phyloP scores from a whole-genome alignment of 2,113 vertebrate species.

The Pycnonotus jocosus region DNA sequence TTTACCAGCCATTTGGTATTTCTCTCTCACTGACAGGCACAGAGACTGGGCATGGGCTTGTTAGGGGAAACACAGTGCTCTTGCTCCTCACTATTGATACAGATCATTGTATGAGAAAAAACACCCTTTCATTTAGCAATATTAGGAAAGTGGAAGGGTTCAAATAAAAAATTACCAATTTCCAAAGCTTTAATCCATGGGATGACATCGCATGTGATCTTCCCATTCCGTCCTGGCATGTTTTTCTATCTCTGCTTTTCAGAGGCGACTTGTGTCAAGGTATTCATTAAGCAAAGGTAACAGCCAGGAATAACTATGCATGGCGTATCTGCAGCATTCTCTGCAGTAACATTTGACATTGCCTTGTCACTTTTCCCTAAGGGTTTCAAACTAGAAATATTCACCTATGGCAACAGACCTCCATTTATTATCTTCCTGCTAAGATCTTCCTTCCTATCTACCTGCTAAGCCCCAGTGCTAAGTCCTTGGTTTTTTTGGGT shows the following conservation, averaged over 20 bases:
- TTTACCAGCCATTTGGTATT: constrained; percentile 35
- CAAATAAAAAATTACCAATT: not conserved
- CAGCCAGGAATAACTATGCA: not conserved
- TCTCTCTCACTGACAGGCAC: constrained; percentile 29
- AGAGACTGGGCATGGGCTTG: not conserved
- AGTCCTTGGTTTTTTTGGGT: not conserved
- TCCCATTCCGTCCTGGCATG: not conserved
- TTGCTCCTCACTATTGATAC: not conserved
- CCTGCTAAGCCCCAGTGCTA: not conserved
- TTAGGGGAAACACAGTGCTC: not conserved
- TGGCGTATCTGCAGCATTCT: not conserved
- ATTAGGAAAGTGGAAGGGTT: not conserved
- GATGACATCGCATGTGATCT: not conserved
- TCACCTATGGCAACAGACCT: not conserved
- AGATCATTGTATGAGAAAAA: not conserved
- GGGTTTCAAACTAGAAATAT: not conserved
- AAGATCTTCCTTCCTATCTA: not conserved
- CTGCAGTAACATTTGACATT: not conserved
- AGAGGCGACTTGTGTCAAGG: not conserved
- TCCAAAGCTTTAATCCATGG: not conserved
- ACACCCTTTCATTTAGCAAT: not conserved
- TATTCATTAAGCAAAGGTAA: not conserved
- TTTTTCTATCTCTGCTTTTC: not conserved
- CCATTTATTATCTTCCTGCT: not conserved
- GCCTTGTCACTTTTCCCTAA: not conserved